A percentile compares a stretch with the other conserved stretches of the same genome.
Conservation (phyloP, 2,113 vertebrate genomes). For the Vidua chalybeata region DNA sequence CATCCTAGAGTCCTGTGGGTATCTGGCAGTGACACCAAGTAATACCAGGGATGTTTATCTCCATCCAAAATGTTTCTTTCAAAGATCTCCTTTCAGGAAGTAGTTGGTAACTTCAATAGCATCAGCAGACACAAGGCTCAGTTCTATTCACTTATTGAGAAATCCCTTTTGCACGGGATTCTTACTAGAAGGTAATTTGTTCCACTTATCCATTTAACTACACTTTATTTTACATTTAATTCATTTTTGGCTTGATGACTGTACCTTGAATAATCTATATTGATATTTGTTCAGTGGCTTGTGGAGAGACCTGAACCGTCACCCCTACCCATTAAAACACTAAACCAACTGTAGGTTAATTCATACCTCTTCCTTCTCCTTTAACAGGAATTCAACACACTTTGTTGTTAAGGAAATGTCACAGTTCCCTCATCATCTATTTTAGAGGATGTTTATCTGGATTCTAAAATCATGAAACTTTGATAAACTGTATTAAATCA, state of each 20-base stretch:
- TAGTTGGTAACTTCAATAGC: neutral
- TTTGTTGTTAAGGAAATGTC: neutral
- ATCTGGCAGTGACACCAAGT: neutral
- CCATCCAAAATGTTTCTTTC: neutral
- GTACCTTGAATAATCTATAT: neutral
- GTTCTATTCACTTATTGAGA: neutral
- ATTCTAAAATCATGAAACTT: neutral
- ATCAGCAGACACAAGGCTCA: neutral
- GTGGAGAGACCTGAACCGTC: neutral
- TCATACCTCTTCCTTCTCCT: neutral
- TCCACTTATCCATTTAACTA: neutral
- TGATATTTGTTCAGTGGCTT: neutral
- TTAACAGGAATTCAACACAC: neutral
- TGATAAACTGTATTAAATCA: neutral
- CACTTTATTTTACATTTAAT: neutral
- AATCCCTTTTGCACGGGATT: neutral
- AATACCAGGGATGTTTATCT: neutral
- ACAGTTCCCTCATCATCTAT: neutral
- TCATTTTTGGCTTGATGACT: neutral
- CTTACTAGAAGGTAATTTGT: neutral
- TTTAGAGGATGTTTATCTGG: neutral
- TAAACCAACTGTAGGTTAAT: neutral
- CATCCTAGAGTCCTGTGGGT: neutral
- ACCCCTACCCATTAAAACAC: neutral
- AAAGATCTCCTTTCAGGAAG: neutral